Conservation (phyloP, 2,797 vertebrate genomes). For the Sorex maritimensis region DNA sequence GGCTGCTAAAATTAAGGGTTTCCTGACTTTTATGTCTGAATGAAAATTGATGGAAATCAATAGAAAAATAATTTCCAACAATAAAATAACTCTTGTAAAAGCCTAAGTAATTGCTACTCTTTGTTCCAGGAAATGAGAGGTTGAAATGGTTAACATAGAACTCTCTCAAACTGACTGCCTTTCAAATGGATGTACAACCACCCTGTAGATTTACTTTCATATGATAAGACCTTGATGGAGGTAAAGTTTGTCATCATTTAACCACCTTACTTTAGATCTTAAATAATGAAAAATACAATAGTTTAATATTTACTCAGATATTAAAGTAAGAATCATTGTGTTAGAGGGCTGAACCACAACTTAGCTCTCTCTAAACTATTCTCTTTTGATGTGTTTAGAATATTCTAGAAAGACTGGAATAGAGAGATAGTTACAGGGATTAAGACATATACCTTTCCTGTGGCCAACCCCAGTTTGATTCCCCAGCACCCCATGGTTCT, state of each 20-base stretch:
- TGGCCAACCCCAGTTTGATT: background rate
- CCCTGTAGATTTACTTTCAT: slow-evolving; percentile 60
- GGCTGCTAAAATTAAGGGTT: slow-evolving; percentile 22
- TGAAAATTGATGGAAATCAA: slow-evolving; percentile 53
- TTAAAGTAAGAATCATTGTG: background rate
- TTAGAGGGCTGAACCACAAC: background rate
- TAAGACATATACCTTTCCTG: no score
- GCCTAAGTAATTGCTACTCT: background rate
- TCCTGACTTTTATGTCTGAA: background rate
- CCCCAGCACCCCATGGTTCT: background rate
- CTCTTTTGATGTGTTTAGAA: slow-evolving; percentile 43
- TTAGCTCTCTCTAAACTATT: background rate
- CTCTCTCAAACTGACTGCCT: background rate
- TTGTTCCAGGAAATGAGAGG: slow-evolving; percentile 38
- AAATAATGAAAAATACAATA: slow-evolving; percentile 66
- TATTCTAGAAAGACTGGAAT: background rate
- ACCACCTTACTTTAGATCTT: slow-evolving; percentile 59
- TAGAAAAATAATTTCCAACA: slow-evolving; percentile 63
- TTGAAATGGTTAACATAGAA: slow-evolving; percentile 30
- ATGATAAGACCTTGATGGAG: background rate
- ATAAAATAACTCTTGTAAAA: slow-evolving; percentile 43
- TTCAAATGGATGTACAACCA: background rate
- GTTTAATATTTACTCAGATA: background rate
- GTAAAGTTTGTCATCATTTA: slow-evolving; percentile 70
- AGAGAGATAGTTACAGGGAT: no score